Base-by-base conservation (phyloP, 2,797 vertebrate species). In the Clarias laeviceps region DNA sequence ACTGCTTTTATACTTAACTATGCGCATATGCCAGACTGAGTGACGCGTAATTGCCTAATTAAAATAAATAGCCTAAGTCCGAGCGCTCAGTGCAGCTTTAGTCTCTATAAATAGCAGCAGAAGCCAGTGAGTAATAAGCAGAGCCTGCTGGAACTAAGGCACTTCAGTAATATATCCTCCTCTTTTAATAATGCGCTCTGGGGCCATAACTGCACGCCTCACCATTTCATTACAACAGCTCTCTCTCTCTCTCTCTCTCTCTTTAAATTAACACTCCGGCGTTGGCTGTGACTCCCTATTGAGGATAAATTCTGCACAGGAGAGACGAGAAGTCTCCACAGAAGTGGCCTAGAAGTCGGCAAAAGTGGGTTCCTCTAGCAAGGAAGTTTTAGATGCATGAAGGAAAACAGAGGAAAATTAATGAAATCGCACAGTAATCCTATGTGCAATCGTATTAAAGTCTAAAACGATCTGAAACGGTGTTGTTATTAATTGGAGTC, bases 161-260 rank as follows among this genome's bases (percentile, higher is more conserved):
- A 88, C 88, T 89, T 91, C 88, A 91, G 90, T 89, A 89, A 88
- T 89, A 91, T 90, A 92, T 91, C 90, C 87, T 88, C 90, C 88
- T 83, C 82, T 88, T 89, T 90, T 91, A 92, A 91, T 90, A 92
- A 92, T 90, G 90, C 91, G 86, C 89, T 90, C 89, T 88, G 92
- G 90, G 89, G 86, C 91, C 90, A 90, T 89, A 90, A 90, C 90
- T 89, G 87, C 87, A 89, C 86, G 87, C 88, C 88, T 85, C 87
- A 83, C 87, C 45, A 88, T 91, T 93, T 93, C 88, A 91, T 91
- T 92, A 90, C 88, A 91, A 90, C 84, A 2, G 61, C 32, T 87
- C 84, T 81, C 77, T 27, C 82, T 29, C 77, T 79, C 69, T 72
- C 69, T 74, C 74, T 76, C 68, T 27, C 79, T 88, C 87, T 85